phyloP scores from a whole-genome alignment of 2,888 invertebrate species.

The Parascotia fuliginaria region DNA sequence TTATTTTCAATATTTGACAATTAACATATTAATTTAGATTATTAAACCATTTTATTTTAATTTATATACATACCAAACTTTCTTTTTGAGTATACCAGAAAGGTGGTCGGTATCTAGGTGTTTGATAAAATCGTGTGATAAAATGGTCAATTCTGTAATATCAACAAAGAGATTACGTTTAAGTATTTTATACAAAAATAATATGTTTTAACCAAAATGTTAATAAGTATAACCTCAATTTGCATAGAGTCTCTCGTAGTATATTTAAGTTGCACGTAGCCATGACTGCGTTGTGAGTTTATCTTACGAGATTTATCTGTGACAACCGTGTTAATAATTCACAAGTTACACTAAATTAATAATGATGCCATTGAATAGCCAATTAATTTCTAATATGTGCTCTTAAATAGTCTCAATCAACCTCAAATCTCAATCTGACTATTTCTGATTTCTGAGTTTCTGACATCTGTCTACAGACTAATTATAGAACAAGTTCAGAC shows the following conservation, averaged over 20 bases:
- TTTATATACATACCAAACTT: slow-evolving; percentile 84
- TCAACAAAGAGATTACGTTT: not conserved
- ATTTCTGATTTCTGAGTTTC: too few species aligned
- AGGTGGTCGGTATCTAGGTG: slow-evolving; percentile 88
- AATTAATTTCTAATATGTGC: too few species aligned
- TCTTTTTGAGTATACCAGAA: slow-evolving; percentile 90
- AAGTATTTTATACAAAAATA: not conserved
- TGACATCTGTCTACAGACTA: too few species aligned
- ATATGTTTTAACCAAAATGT: not conserved
- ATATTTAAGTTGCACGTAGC: slow-evolving; percentile 59
- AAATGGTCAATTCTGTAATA: slow-evolving; percentile 64
- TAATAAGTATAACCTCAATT: slow-evolving; percentile 57
- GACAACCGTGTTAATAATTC: too few species aligned
- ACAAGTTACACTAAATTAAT: too few species aligned
- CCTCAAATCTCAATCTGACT: too few species aligned
- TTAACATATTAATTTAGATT: too few species aligned
- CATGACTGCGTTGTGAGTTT: too few species aligned
- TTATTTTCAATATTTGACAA: not conserved
- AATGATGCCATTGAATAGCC: too few species aligned
- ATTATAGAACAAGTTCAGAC: too few species aligned
- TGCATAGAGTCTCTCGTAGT: slow-evolving; percentile 58
- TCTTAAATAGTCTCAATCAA: too few species aligned
- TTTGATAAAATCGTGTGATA: slow-evolving; percentile 54
- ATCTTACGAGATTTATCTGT: too few species aligned
- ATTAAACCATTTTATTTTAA: not conserved